These are phyloP conservation scores for Cyrtorhinus lividipennis DNA, from an alignment of 1,140 invertebrate genomes.

Conservation along the genomic window DNA sequence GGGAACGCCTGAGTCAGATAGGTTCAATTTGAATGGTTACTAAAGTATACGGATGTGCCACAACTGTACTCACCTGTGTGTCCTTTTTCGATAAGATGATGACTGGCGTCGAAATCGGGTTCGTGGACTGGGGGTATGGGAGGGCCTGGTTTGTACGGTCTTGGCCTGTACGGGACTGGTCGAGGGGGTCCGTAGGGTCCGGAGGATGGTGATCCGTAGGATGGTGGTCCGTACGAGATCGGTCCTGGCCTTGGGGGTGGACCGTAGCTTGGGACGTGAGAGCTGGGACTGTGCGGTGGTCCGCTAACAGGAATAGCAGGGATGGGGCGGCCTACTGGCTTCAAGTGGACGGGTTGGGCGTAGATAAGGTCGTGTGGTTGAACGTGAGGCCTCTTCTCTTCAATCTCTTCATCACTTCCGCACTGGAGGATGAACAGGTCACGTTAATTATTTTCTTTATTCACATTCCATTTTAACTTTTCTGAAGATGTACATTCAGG, in stretches of 20 bases:
- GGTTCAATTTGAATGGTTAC: too few species aligned
- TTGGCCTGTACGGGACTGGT: conserved; percentile 31
- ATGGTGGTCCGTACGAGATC: conserved; percentile 28
- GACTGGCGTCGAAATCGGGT: conserved; percentile 23
- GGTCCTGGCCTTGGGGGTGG: conserved; percentile 28
- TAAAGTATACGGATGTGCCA: too few species aligned
- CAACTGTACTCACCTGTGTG: conserved; percentile 4
- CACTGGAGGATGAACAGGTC: conserved; percentile 36
- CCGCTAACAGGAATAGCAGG: conserved; percentile 54
- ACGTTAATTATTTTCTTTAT: too few species aligned
- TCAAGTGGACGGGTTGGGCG: conserved; percentile 71
- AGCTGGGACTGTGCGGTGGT: conserved; percentile 24
- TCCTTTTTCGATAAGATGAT: conserved; percentile 15
- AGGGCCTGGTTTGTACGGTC: conserved; percentile 28
- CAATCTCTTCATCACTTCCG: conserved; percentile 42
- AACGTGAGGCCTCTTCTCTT: conserved; percentile 49
- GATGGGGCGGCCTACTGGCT: conserved; percentile 55
- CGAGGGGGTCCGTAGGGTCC: conserved; percentile 28
- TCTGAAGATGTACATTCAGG: conserved; percentile 2
- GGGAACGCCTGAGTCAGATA: too few species aligned
- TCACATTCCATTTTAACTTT: too few species aligned
- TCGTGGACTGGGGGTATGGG: conserved; percentile 23
- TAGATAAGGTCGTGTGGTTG: conserved; percentile 58
- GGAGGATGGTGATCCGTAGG: conserved; percentile 27
- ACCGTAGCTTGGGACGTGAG: conserved; percentile 24